phyloP scores from a whole-genome alignment of 2,113 vertebrate genomes.

The Phodopus roborovskii region DNA sequence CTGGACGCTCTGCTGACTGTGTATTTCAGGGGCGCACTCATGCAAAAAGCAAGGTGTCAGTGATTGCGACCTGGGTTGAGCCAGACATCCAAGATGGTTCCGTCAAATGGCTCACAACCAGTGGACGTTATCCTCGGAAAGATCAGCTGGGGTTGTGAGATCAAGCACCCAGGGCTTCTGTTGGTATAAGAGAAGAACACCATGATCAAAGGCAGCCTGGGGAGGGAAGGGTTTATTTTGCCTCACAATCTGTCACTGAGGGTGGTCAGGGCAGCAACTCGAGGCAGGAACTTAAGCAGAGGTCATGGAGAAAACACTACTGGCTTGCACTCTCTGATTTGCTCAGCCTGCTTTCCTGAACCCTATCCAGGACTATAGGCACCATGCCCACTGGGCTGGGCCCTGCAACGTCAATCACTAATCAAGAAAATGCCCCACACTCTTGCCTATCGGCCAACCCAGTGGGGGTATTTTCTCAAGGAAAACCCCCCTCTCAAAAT shows the following conservation, averaged over 20 bases:
- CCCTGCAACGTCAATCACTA: background rate
- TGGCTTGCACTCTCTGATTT: background rate
- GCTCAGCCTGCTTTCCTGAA: background rate
- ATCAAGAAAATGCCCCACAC: background rate
- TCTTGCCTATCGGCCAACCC: background rate
- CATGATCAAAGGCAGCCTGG: background rate
- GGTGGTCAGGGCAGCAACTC: background rate
- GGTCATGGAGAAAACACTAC: background rate
- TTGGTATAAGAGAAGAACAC: background rate
- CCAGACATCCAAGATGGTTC: background rate
- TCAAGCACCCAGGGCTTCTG: background rate
- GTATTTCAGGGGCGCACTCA: background rate
- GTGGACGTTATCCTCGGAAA: background rate
- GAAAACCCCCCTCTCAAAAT: background rate
- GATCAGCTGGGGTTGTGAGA: too few relatives aligned
- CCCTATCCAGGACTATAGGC: background rate
- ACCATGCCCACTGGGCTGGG: background rate
- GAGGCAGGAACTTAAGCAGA: background rate
- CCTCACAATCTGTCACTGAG: background rate
- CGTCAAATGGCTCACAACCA: background rate
- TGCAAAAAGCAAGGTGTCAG: background rate
- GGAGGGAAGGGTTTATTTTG: background rate
- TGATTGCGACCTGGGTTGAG: background rate
- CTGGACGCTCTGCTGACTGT: background rate
- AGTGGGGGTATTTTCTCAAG: background rate